Conservation (phyloP, 2,113 vertebrate species). For the Telmatochromis sp. region DNA sequence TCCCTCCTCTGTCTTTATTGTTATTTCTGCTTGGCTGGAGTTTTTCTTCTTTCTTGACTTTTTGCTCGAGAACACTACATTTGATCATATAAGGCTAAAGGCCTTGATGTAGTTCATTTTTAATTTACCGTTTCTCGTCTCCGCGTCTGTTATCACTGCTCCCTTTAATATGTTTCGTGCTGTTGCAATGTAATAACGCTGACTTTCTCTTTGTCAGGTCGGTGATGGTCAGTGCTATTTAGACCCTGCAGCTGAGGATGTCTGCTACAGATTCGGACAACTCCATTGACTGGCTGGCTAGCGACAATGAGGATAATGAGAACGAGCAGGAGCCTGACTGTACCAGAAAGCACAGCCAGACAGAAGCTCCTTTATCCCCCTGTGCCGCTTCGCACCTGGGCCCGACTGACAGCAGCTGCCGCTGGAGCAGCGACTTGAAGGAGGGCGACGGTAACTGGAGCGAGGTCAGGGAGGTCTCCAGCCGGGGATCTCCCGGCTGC, state of each 20-base stretch:
- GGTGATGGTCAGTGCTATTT: slow-evolving; percentile 72
- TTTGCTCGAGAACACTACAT: neutral
- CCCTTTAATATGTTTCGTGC: neutral
- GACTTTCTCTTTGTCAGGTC: slow-evolving; percentile 44
- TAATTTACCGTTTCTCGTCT: neutral
- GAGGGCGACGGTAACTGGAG: slow-evolving; percentile 15
- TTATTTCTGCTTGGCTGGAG: neutral
- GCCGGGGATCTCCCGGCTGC: slow-evolving; percentile 37
- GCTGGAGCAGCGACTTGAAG: slow-evolving; percentile 10
- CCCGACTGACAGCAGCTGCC: slow-evolving; percentile 12
- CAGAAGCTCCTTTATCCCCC: slow-evolving; percentile 9
- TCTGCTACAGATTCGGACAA: slow-evolving; percentile 77
- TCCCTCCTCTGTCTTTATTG: neutral
- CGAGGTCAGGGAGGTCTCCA: slow-evolving; percentile 21
- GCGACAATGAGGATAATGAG: slow-evolving; percentile 66
- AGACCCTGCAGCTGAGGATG: slow-evolving; percentile 70
- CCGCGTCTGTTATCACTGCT: neutral
- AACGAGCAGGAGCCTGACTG: slow-evolving; percentile 54
- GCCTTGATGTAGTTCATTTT: neutral
- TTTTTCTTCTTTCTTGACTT: neutral
- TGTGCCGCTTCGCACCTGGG: neutral
- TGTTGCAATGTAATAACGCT: neutral
- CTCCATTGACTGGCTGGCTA: slow-evolving; percentile 76
- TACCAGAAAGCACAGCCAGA: neutral
- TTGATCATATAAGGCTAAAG: neutral